A percentile compares a stretch with the other conserved stretches of the same genome.
These are phyloP conservation scores for Parnassius mnemosyne DNA, from an alignment of 2,888 invertebrate species.

Conservation along the genomic window DNA sequence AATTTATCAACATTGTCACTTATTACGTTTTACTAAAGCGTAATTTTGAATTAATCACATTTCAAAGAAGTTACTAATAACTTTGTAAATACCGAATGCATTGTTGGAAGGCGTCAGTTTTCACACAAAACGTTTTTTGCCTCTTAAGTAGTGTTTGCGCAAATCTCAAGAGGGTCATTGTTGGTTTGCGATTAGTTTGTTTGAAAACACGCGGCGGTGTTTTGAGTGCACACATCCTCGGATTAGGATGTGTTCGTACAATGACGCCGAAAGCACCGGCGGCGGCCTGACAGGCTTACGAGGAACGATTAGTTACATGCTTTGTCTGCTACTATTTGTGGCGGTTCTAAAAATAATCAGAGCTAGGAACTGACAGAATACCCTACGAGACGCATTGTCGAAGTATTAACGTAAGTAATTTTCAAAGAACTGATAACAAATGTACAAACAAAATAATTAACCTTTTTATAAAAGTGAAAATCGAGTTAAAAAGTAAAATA, in stretches of 20 bases:
- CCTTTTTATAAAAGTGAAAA: too few species aligned
- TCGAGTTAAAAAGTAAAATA: too few species aligned
- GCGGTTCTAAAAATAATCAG: too few species aligned
- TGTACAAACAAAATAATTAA: too few species aligned
- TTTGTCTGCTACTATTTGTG: neutral
- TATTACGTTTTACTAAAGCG: slow-evolving; percentile 12
- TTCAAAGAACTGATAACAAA: too few species aligned
- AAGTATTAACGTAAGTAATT: too few species aligned
- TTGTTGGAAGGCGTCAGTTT: slow-evolving; percentile 26
- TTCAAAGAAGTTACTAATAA: neutral
- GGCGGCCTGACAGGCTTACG: neutral
- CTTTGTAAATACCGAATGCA: slow-evolving; percentile 1
- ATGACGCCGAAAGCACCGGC: neutral
- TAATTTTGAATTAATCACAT: slow-evolving; percentile 6
- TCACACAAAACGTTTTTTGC: slow-evolving; percentile 26
- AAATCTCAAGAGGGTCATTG: slow-evolving; percentile 19
- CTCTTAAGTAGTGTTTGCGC: slow-evolving; percentile 23
- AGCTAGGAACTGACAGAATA: too few species aligned
- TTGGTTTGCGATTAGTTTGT: slow-evolving; percentile 8
- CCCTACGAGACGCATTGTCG: too few species aligned
- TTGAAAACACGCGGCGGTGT: slow-evolving; percentile 17
- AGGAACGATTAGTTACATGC: neutral
- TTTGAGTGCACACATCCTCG: slow-evolving; percentile 1
- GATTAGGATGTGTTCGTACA: slow-evolving; percentile 20
- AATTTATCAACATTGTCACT: neutral